Evolutionary conservation across 2,888 invertebrate species (phyloP).

Genomic region (Holacanthella duospinosa): DNA sequence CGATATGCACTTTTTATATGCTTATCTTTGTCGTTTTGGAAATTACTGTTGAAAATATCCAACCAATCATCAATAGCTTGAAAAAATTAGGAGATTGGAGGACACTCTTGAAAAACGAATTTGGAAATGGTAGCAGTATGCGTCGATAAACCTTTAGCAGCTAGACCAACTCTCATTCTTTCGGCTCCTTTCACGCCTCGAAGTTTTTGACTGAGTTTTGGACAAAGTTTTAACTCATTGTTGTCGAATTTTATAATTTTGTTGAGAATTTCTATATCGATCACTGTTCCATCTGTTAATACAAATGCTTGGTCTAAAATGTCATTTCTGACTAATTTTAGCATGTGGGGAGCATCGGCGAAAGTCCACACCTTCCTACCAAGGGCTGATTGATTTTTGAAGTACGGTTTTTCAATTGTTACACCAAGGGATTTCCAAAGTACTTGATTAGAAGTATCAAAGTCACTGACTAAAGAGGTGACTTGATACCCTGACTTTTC

Average conservation of each 20-base stretch:
- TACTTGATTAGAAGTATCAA: no score
- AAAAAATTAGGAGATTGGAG: not conserved
- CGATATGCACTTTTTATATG: not conserved
- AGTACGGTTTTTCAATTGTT: no score
- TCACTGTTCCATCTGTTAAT: slow-evolving; percentile 7
- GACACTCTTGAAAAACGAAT: not conserved
- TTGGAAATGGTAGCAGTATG: not conserved
- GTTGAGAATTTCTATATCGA: slow-evolving; percentile 7
- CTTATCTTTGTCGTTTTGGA: not conserved
- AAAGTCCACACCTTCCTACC: no score
- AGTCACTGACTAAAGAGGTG: no score
- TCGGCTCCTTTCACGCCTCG: not conserved
- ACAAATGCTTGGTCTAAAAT: slow-evolving; percentile 17
- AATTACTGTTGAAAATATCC: not conserved
- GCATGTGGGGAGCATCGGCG: no score
- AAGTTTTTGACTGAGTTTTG: not conserved
- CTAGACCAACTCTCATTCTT: not conserved
- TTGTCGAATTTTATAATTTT: not conserved
- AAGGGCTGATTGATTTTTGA: no score
- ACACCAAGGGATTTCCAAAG: no score
- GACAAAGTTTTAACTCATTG: not conserved
- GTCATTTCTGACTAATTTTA: slow-evolving; percentile 24
- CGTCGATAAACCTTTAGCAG: not conserved
- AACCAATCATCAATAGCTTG: not conserved
- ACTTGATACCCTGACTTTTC: no score